These are phyloP conservation scores for Cryptoprocta ferox DNA, from an alignment of 2,797 vertebrate genomes.

Conservation along the genomic window DNA sequence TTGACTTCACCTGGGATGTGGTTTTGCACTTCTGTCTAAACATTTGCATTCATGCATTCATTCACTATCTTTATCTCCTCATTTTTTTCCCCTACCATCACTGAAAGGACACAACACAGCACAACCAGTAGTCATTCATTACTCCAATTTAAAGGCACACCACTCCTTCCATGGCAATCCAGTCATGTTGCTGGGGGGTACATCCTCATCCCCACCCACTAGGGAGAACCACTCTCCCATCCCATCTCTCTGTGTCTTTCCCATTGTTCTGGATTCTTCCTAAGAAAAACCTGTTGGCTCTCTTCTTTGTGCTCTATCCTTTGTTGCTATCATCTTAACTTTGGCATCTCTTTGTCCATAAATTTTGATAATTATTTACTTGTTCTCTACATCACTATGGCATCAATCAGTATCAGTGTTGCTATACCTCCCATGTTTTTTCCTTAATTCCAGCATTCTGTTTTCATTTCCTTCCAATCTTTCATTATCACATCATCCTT, in stretches of 20 bases:
- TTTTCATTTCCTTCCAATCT: slow-evolving; percentile 8
- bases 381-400: not conserved
- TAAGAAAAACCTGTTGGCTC: not conserved
- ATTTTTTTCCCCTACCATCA: not conserved
- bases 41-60: not conserved
- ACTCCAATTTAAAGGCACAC: not conserved
- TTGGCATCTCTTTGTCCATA: not conserved
- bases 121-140: not conserved
- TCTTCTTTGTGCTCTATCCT: not conserved
- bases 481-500: not conserved
- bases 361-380: not conserved
- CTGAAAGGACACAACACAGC: not conserved
- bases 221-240: not conserved
- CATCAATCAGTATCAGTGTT: not conserved
- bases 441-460: not conserved
- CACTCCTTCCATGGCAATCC: not conserved
- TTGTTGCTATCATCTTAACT: not conserved
- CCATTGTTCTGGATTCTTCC: not conserved
- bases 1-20: not conserved
- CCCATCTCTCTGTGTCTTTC: not conserved
- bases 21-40: not conserved
- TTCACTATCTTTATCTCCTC: not conserved
- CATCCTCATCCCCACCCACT: not conserved
- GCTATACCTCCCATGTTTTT: not conserved
- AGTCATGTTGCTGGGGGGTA: not conserved